Percentiles rank a stretch among this genome's conserved stretches.
Conservation (phyloP, 2,113 vertebrate species). For the Chroicocephalus ridibundus region DNA sequence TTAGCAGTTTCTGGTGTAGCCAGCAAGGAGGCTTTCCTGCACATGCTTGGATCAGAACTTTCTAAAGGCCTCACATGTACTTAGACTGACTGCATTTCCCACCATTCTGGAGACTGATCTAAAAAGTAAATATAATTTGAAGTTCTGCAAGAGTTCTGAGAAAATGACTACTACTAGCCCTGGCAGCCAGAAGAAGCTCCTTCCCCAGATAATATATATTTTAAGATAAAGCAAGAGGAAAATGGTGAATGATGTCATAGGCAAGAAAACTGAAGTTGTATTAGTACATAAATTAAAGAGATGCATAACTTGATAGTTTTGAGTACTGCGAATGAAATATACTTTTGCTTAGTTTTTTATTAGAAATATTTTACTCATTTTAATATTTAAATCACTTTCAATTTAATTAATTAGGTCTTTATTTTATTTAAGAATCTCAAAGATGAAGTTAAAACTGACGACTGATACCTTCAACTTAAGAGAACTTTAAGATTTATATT, state of each 20-base stretch:
- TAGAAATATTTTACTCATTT: background rate
- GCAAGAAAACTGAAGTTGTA: background rate
- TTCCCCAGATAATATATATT: background rate
- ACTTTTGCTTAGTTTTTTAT: background rate
- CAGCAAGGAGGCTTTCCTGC: background rate
- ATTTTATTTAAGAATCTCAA: background rate
- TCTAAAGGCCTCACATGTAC: background rate
- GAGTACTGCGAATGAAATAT: background rate
- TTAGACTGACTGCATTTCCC: background rate
- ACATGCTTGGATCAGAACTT: background rate
- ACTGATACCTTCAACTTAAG: background rate
- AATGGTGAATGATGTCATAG: background rate
- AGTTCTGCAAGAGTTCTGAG: background rate
- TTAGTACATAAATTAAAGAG: background rate
- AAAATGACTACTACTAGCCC: background rate
- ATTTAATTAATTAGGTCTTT: background rate
- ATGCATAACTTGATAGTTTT: background rate
- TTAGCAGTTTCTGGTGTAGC: background rate
- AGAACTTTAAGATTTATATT: constrained; percentile 1
- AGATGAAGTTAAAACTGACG: background rate
- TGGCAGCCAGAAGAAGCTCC: background rate
- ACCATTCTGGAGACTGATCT: background rate
- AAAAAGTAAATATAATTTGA: background rate
- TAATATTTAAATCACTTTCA: background rate
- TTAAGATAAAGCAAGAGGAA: background rate